Evolutionary conservation across 2,888 invertebrate genomes (phyloP), one percentile per base, ranked within the genome.

Genomic region (Xestia ashworthii): DNA sequence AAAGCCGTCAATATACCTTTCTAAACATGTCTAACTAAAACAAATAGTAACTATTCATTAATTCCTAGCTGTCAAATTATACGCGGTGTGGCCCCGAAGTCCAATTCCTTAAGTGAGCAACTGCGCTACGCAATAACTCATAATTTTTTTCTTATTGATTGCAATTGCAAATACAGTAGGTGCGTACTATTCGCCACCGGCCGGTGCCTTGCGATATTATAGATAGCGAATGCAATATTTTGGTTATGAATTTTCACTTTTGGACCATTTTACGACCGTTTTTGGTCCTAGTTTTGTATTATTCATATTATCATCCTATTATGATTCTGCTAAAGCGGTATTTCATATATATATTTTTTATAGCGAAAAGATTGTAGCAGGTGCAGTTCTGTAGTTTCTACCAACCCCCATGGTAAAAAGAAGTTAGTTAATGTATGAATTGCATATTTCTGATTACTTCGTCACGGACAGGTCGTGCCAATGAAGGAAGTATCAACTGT

Each of bases 401-500:
- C 19, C 19, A 62, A 38, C 9, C 9, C 2, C 32, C 19, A 62
- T 38, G 11, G 9, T 0, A 62, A 19, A 19, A 19, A 3, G 19
- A 3, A 5, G 5, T 9, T 19, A 38, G 38, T 19, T 60, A 32
- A 38, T 60, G 1, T 60, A 32, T 60, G 62, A 9, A 38, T 62
- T 38, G 32, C 62, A 62, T 71, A 79, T 86, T 87, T 86, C 83
- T 87, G 73, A 87, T 83, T 71, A 67, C 89, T 87, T 88, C 73
- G 90, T 86, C 86, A 89, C 89, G 89, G 86, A 74, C 72, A 72
- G 74, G 75, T 87, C 87, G 88, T 82, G 88, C 78, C 64, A 76
- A 41, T 83, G 80, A 93, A 89, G 93, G 93, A 92, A 93, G 92
- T 92, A 87, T 86, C 90, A 90, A 86, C 65, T 79, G 78, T 72